A percentile compares a stretch with the other conserved stretches of the same genome.
phyloP scores from a whole-genome alignment of 1,140 invertebrate genomes.

The Eupristina koningsbergeri region DNA sequence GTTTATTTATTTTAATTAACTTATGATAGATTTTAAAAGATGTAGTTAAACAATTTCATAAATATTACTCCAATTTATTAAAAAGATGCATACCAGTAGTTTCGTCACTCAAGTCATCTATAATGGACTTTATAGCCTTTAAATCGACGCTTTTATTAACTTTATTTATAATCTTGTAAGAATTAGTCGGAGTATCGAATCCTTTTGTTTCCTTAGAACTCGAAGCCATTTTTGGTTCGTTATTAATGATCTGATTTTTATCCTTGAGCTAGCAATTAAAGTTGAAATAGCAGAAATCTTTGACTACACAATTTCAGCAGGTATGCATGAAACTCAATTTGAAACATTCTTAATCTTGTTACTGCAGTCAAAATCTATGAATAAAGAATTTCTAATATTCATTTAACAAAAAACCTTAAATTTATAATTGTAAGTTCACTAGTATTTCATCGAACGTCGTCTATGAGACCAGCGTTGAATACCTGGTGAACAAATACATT shows the following conservation, averaged over 20 bases:
- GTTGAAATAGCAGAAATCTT: neutral
- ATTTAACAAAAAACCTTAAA: neutral
- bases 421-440: neutral
- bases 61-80: neutral
- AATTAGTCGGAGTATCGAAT: neutral
- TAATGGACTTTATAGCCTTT: neutral
- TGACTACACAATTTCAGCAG: neutral
- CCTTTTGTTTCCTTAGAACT: neutral
- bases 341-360: neutral
- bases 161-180: neutral
- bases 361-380: neutral
- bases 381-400: slow-evolving; percentile 3
- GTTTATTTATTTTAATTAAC: no score
- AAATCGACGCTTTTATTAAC: neutral
- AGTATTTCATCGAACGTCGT: neutral
- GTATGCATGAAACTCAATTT: no score
- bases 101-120: neutral
- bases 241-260: neutral
- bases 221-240: neutral
- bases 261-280: no score
- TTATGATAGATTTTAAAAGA: no score
- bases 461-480: neutral
- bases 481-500: neutral
- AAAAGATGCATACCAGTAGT: neutral
- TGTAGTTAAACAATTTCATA: neutral